Base-by-base conservation (phyloP, 2,113 vertebrate species). In the Rhinoderma darwinii region DNA sequence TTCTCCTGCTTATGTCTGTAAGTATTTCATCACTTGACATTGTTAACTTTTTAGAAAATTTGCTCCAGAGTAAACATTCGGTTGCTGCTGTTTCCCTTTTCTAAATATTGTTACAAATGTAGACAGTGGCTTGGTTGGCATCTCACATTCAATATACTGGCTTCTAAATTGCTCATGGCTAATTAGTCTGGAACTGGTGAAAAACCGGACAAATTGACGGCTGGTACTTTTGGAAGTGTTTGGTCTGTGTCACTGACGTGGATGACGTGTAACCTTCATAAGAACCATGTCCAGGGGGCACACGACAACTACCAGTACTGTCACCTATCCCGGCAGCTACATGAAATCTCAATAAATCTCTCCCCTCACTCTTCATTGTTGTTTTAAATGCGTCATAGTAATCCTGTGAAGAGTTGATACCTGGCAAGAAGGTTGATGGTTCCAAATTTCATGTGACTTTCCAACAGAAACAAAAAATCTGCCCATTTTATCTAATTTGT, bases 111-210 rank as follows among this genome's bases (percentile, higher is more conserved):
- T 80, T 6, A 11, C 17, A 30, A 3, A 54, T 32, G 47, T 37
- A 32, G 43, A 50, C 14, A 20, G 27, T 32, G 47, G 30, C 18
- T 27, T 54, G 76, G 54, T 50, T 78, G 77, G 32, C 77, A 56
- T 20, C 35, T 59, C 77, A 22, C 50, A 39, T 79, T 22, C 32
- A 51, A 51, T 79, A 30, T 51, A 37, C 18, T 79, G 76, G 50
- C 27, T 79, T 39, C 8, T 82, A 82, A 82, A 82, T 82, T 63
- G 59, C 73, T 84, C 11, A 22, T 27, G 18, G n/a, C 39, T 70
- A 83, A 74, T 74, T 73, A 56, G 35, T 56, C 68, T 84, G 32
- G 32, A 56, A 41, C 43, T 74, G 47, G 72, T 54, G 63, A 83
- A 44, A 72, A n/a, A n/a, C n/a, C n/a, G 50, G 32, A 56, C 50